Evolutionary conservation across 2,113 vertebrate genomes (phyloP).

Genomic region (Forbesichthys agassizii): DNA sequence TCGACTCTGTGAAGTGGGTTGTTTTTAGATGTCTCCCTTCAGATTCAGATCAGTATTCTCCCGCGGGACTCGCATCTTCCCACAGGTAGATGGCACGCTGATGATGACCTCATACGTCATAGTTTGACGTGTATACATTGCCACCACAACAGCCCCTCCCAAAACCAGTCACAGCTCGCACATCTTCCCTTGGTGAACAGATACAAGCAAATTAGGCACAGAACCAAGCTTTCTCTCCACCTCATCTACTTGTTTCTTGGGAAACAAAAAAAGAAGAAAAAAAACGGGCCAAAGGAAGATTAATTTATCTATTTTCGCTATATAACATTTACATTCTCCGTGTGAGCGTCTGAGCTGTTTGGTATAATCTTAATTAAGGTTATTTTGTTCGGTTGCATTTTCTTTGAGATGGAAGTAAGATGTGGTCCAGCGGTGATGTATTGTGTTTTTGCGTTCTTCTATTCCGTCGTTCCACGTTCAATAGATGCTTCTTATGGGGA

Average conservation of each 20-base stretch:
- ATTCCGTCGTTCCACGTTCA: constrained; percentile 37
- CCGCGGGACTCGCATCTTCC: constrained; percentile 74
- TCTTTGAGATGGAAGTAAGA: constrained; percentile 81
- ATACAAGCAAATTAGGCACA: constrained; percentile 38
- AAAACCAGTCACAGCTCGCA: constrained; percentile 29
- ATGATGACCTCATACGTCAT: constrained; percentile 79
- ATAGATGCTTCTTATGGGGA: constrained; percentile 61
- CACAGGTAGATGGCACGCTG: constrained; percentile 83
- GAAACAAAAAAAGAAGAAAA: constrained; percentile 3
- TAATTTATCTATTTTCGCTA: neutral
- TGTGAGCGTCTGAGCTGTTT: constrained; percentile 11
- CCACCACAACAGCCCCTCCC: constrained; percentile 35
- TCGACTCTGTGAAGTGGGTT: constrained; percentile 30
- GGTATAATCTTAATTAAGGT: constrained; percentile 23
- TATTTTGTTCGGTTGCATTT: constrained; percentile 48
- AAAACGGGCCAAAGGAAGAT: neutral
- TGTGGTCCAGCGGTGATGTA: constrained; percentile 74
- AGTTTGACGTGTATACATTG: constrained; percentile 80
- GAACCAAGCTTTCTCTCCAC: constrained; percentile 41
- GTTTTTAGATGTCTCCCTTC: constrained; percentile 68
- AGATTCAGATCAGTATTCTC: constrained; percentile 11
- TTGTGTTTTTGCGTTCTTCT: constrained; percentile 72
- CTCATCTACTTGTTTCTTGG: constrained; percentile 38
- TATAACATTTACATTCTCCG: constrained; percentile 4
- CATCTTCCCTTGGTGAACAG: constrained; percentile 57